Percentiles rank a stretch among this genome's conserved stretches.
These are phyloP conservation scores for Cheilinus undulatus DNA, from an alignment of 2,113 vertebrate species.

Conservation along the genomic window DNA sequence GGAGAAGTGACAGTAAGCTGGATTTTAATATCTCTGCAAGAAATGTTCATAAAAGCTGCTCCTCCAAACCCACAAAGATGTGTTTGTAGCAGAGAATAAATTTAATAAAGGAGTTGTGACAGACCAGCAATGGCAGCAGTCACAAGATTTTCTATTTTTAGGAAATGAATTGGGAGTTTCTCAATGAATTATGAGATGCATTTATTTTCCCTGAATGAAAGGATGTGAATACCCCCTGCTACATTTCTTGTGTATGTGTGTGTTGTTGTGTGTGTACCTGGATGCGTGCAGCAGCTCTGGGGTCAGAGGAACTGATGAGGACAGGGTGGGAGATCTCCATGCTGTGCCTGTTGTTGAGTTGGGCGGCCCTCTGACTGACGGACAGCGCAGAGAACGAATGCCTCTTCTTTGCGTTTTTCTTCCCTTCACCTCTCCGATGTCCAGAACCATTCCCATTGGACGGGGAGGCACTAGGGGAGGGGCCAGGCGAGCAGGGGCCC, in stretches of 20 bases:
- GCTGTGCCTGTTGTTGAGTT: slow-evolving; percentile 95
- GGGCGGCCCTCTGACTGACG: slow-evolving; percentile 93
- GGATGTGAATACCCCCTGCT: too few relatives aligned
- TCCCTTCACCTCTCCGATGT: slow-evolving; percentile 90
- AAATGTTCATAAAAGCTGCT: too few relatives aligned
- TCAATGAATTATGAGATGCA: too few relatives aligned
- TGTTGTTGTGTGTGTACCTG: slow-evolving; percentile 83
- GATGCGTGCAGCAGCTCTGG: slow-evolving; percentile 93
- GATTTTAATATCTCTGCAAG: too few relatives aligned
- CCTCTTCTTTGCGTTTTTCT: slow-evolving; percentile 98
- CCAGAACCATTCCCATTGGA: slow-evolving; percentile 83
- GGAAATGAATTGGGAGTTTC: too few relatives aligned
- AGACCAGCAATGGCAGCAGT: too few relatives aligned
- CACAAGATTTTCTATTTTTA: too few relatives aligned
- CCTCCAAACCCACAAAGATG: too few relatives aligned
- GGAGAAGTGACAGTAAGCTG: too few relatives aligned
- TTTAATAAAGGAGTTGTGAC: too few relatives aligned
- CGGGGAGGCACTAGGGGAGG: slow-evolving; percentile 72
- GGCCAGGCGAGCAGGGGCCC: slow-evolving; percentile 80
- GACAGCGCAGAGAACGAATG: slow-evolving; percentile 97
- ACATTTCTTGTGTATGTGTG: neutral
- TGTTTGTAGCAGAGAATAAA: too few relatives aligned
- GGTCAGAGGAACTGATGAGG: slow-evolving; percentile 97
- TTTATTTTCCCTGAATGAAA: too few relatives aligned
- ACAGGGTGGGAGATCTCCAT: slow-evolving; percentile 98